These are phyloP conservation scores for Gracilinanus agilis DNA, from an alignment of 2,113 vertebrate genomes.

Conservation along the genomic window DNA sequence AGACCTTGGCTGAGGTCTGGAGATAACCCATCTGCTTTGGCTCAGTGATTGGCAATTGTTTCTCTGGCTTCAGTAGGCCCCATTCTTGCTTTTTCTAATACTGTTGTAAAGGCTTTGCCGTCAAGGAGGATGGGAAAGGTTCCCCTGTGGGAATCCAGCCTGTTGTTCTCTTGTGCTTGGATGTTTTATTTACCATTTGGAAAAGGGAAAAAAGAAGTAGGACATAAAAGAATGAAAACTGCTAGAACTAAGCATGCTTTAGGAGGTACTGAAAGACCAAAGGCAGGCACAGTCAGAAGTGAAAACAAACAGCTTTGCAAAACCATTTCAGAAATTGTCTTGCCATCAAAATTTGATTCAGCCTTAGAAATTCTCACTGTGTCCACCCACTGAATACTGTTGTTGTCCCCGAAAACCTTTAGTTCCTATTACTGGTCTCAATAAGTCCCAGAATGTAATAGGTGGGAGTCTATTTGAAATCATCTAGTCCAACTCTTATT, in stretches of 20 bases:
- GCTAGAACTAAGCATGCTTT: neutral
- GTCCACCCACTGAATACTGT: neutral
- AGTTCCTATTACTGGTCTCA: neutral
- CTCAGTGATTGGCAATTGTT: neutral
- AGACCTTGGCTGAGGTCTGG: neutral
- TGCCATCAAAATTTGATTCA: constrained; percentile 9
- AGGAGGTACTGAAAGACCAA: constrained; percentile 7
- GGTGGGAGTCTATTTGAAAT: neutral
- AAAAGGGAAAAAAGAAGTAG: constrained; percentile 10
- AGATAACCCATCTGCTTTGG: neutral
- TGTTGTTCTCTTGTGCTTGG: neutral
- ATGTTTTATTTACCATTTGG: constrained; percentile 9
- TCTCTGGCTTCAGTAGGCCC: neutral
- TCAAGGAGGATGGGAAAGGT: neutral
- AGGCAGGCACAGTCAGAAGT: neutral
- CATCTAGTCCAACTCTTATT: neutral
- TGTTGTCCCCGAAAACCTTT: neutral
- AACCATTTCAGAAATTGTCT: neutral
- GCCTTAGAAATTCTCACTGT: neutral
- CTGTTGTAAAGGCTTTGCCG: neutral
- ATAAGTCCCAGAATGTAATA: neutral
- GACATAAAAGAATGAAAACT: constrained; percentile 9
- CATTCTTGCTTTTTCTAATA: neutral
- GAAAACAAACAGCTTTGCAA: constrained; percentile 8
- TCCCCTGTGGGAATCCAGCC: neutral